A percentile compares a stretch with the other conserved stretches of the same genome.
Conservation (phyloP, 2,888 invertebrate genomes). For the Latrodectus elegans region DNA sequence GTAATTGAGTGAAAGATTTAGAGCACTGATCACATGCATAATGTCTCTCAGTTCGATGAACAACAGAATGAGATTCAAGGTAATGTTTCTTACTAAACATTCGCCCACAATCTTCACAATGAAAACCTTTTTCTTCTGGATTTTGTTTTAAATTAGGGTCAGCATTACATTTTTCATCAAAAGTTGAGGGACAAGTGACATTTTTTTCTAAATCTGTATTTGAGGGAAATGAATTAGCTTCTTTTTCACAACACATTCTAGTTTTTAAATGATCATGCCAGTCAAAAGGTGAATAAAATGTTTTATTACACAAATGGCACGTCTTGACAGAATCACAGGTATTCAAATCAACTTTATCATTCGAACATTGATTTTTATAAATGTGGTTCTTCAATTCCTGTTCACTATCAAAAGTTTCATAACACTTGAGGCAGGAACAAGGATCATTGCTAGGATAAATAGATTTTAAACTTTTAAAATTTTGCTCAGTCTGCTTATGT, state of each 20-base stretch:
- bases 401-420: not conserved
- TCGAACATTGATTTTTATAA: not conserved
- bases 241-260: not conserved
- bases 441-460: not conserved
- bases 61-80: not conserved
- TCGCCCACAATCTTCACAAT: slow-evolving; percentile 13
- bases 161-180: not conserved
- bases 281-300: not conserved
- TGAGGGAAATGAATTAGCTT: not conserved
- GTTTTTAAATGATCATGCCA: not conserved
- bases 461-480: not conserved
- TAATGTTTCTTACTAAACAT: slow-evolving; percentile 1
- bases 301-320: not conserved
- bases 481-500: too few relatives aligned
- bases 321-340: not conserved
- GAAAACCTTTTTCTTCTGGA: not conserved
- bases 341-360: not conserved
- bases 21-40: not conserved
- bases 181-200: not conserved
- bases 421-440: not conserved
- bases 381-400: not conserved
- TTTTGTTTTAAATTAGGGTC: not conserved
- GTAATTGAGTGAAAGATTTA: slow-evolving; percentile 4
- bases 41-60: not conserved
- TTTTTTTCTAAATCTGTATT: too few relatives aligned